Evolutionary conservation across 2,113 vertebrate genomes (phyloP), one percentile per base, ranked within the genome.

Genomic region (Macquaria australasica): DNA sequence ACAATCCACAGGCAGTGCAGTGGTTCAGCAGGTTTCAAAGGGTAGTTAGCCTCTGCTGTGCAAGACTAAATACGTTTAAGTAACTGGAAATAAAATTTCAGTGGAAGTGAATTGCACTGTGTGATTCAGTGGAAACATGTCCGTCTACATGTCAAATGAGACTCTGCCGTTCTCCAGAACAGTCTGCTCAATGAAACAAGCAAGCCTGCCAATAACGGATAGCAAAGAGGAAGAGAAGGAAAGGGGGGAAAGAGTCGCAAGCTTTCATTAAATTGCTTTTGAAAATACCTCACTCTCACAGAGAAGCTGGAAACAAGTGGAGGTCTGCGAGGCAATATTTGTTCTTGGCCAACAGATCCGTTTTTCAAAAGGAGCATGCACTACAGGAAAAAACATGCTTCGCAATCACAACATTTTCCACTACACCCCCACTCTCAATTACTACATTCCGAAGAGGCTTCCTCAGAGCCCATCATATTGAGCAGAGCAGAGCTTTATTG

Each of bases 121-220:
- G 89, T 90, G 87, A 91, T 84, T 92, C 86, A 90, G 88, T 89
- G 89, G 88, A 92, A 90, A 90, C 74, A 70, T 15, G 77, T 91
- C 91, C 72, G 63, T 85, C 93, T 88, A 85, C 91, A 87, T 64
- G 66, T 82, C 58, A 53, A 86, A 78, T 45, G 39, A 84, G 56
- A 78, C 71, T 23, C 79, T 56, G 55, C 67, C 64, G 58, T 76
- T 86, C 73, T 84, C 62, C 68, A 77, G 69, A 84, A 72, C 70
- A 51, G 78, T 68, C 34, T 23, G 73, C 81, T 81, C 69, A 81
- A 53, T 79, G 70, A 86, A 87, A 86, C 58, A 79, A 58, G 81
- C 81, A 81, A 68, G 39, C 6, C 81, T 73, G 78, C 83, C 86
- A 81, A 76, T 82, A 69, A 83, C 0, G 1, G 67, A 68, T 3